Evolutionary conservation across 2,888 invertebrate species (phyloP).

Genomic region (Cerastis rubricosa): DNA sequence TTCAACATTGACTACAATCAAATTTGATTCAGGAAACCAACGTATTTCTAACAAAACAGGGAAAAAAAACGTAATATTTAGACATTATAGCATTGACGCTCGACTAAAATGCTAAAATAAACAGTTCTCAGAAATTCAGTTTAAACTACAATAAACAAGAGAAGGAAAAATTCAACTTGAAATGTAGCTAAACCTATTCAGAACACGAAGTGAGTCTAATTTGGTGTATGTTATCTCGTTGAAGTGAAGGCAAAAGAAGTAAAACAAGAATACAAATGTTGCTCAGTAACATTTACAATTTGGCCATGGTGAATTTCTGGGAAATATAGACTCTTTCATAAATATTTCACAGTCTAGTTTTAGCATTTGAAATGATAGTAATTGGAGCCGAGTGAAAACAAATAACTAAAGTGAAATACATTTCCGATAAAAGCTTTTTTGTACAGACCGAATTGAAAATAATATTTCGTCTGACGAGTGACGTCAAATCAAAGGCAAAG

Average conservation of each 20-base stretch:
- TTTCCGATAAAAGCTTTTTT: slow-evolving; percentile 22
- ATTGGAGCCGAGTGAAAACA: slow-evolving; percentile 2
- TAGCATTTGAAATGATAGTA: background rate
- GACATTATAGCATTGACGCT: background rate
- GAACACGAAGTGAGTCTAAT: slow-evolving; percentile 42
- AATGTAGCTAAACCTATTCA: slow-evolving; percentile 49
- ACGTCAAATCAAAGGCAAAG: slow-evolving; percentile 52
- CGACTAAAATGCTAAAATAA: background rate
- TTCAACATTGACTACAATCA: slow-evolving; percentile 1
- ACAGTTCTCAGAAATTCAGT: slow-evolving; percentile 31
- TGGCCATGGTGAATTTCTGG: background rate
- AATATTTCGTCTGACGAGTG: slow-evolving; percentile 29
- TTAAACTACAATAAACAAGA: slow-evolving; percentile 25
- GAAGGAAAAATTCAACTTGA: slow-evolving; percentile 37
- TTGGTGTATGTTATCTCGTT: slow-evolving; percentile 30
- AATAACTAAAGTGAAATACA: slow-evolving; percentile 16
- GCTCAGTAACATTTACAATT: slow-evolving; percentile 26
- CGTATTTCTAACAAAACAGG: background rate
- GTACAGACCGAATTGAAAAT: slow-evolving; percentile 9
- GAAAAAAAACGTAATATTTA: background rate
- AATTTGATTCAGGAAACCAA: background rate
- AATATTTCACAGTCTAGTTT: slow-evolving; percentile 10
- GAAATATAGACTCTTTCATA: slow-evolving; percentile 1
- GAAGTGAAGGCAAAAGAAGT: slow-evolving; percentile 48
- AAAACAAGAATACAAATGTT: slow-evolving; percentile 37